Evolutionary conservation across 1,140 invertebrate species (phyloP), one percentile per base, ranked within the genome.

Genomic region (Drosophila ironensis): DNA sequence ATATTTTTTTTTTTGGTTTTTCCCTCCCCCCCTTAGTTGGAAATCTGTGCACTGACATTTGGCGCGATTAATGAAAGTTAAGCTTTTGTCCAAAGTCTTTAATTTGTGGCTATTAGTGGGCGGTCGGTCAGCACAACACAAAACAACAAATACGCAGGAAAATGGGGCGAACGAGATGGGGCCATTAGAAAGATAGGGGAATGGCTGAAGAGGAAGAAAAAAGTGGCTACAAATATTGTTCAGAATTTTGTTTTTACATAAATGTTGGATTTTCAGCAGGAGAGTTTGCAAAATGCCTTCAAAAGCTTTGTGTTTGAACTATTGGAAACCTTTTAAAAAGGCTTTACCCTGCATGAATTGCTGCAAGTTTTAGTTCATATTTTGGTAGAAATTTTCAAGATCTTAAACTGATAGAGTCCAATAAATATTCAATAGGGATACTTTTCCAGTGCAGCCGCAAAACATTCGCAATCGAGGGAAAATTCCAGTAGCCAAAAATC

Each of bases 31-130:
- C 6, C 7, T 19, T 12, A 35, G 37, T 25, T 19, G 22, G 53
- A 75, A 80, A 80, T 80, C 76, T 81, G 71, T 75, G 59, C 66
- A 38, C 66, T 75, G 76, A 71, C 75, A 75, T 75, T 80, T 80
- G 64, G 48, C 57, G 76, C 76, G 76, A 80, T 80, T 80, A 80
- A 80, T 81, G 77, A 72, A 72, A 73, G 53, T 52, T 70, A 38
- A 53, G 59, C 53, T 52, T 59, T 70, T 47, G 52, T 56, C 53
- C 57, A 37, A 51, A 37, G 68, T 63, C 76, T 76, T 76, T 82
- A 82, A 76, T 76, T 61, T 82, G 76, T 50, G 77, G 28, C 35
- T 54, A 82, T 82, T 82, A 68, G 57, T 38, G 25, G 16, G 20
- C 7, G 19, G 12, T 8, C 20, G n/a, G n/a, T n/a, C n/a, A n/a